Evolutionary conservation across 2,113 vertebrate species (phyloP).

Genomic region (Colius striatus): DNA sequence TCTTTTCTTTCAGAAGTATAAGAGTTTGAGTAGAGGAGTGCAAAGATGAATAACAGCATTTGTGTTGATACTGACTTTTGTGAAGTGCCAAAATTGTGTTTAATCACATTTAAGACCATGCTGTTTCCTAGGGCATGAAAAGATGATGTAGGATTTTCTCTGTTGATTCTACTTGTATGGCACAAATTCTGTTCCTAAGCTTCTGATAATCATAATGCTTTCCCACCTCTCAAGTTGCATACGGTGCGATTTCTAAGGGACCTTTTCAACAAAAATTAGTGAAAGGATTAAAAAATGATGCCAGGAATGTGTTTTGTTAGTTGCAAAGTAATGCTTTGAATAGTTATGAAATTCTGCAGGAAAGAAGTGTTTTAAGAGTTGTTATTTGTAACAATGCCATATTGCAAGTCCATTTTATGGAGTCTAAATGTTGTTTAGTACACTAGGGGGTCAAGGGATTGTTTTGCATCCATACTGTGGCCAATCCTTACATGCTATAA

Average conservation of each 20-base stretch:
- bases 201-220: not conserved
- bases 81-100: not conserved
- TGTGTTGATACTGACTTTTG: not conserved
- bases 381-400: not conserved
- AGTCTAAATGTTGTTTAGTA: not conserved
- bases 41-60: not conserved
- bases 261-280: not conserved
- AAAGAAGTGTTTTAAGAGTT: not conserved
- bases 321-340: not conserved
- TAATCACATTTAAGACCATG: not conserved
- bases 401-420: not conserved
- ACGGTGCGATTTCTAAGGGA: not conserved
- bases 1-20: constrained; percentile 4
- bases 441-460: not conserved
- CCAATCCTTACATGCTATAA: not conserved
- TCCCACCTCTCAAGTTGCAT: not conserved
- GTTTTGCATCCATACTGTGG: not conserved
- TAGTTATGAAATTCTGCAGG: not conserved
- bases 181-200: not conserved
- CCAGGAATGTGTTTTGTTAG: not conserved
- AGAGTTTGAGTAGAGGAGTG: not conserved
- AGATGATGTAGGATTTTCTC: not conserved
- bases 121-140: not conserved
- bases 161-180: not conserved
- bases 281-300: not conserved